phyloP scores from a whole-genome alignment of 2,797 vertebrate genomes.

The Cynodonichthys magdalenae region DNA sequence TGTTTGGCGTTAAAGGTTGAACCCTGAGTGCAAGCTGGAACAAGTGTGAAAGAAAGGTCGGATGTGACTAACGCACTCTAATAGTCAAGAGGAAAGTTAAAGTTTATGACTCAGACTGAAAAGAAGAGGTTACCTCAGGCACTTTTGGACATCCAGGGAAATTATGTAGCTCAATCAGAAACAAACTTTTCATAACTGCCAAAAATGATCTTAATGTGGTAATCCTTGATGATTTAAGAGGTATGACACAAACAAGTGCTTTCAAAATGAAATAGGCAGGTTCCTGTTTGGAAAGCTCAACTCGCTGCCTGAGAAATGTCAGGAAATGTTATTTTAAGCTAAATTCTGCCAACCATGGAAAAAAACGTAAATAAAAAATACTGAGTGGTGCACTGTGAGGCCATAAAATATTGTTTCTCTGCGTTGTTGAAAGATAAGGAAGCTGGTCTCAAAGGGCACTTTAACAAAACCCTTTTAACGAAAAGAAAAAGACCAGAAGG shows the following conservation, averaged over 20 bases:
- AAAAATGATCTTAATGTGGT: slow-evolving; percentile 2
- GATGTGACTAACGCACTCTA: slow-evolving; percentile 16
- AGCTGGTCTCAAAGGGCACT: too few relatives aligned
- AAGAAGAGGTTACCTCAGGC: slow-evolving; percentile 14
- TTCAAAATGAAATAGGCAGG: not conserved
- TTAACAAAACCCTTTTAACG: too few relatives aligned
- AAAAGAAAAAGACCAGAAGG: too few relatives aligned
- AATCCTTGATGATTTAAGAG: slow-evolving; percentile 17
- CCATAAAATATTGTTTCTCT: too few relatives aligned
- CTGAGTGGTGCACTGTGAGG: too few relatives aligned
- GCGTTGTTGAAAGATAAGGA: too few relatives aligned
- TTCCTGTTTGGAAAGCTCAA: too few relatives aligned
- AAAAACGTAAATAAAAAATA: too few relatives aligned
- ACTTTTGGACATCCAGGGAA: slow-evolving; percentile 6
- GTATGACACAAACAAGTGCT: slow-evolving; percentile 9
- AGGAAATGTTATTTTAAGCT: too few relatives aligned
- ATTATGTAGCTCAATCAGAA: slow-evolving; percentile 1
- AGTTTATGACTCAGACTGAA: slow-evolving; percentile 18
- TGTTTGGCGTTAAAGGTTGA: slow-evolving; percentile 22
- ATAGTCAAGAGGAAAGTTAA: not conserved
- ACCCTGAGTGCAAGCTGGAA: slow-evolving; percentile 37
- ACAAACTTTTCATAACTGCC: slow-evolving; percentile 10
- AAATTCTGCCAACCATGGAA: too few relatives aligned
- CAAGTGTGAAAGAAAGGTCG: slow-evolving; percentile 28
- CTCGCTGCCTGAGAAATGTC: too few relatives aligned